Evolutionary conservation across 2,113 vertebrate species (phyloP), one percentile per base, ranked within the genome.

Genomic region (Nesoenas mayeri): DNA sequence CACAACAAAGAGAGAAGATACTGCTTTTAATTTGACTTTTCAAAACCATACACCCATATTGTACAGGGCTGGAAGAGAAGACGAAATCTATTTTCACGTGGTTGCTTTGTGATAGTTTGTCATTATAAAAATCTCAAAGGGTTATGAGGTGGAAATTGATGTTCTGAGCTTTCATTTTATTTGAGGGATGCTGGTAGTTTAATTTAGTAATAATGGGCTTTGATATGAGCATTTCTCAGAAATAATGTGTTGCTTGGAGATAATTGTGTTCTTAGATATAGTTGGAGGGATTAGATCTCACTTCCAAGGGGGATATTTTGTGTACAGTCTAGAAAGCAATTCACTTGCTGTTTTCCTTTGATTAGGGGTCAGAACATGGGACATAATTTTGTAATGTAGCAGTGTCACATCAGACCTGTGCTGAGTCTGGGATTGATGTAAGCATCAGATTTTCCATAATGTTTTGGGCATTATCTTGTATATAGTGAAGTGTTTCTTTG

Each of bases 121-220:
- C 58, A 34, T 72, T 91, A 69, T n/a, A 51, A 81, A 72, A 2
- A 36, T 75, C 80, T 91, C 58, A 61, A 44, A 88, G 61, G 88
- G 79, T 92, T 92, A 32, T 48, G 58, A 87, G 40, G 42, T 2
- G 6, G 69, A 93, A 95, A 96, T 42, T 42, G 34, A 70, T 89
- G 44, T 62, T 85, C 50, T 1, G 1, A 92, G 70, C 36, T 75
- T 79, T 89, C 32, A 32, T 75, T 96, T 91, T 67, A 79, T 87
- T 65, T 42, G 57, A 51, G 61, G 2, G 2, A 61, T 62, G 50
- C 25, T 66, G 60, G 25, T 85, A 72, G 57, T 32, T 87, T 86
- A 75, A 90, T 92, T 92, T 92, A 22, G 31, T 70, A 82, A 70
- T 36, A 62, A n/a, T 34, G 58, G 66, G 31, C 36, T 93, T 86